Evolutionary conservation across 2,113 vertebrate genomes (phyloP).

Genomic region (Sylvicapra grimmia): DNA sequence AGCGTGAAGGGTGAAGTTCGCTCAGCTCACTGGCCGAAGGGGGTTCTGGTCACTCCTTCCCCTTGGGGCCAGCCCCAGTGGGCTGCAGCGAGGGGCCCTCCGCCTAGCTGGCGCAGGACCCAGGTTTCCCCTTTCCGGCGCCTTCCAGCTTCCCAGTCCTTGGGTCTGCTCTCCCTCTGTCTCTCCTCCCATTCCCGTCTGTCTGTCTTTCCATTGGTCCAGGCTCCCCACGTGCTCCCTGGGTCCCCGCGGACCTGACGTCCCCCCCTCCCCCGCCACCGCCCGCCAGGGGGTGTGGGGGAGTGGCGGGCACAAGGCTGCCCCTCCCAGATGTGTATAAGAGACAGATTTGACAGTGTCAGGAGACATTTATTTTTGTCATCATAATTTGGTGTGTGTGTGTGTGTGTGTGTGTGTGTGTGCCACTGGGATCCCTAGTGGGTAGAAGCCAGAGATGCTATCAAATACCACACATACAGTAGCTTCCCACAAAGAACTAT

Average conservation of each 20-base stretch:
- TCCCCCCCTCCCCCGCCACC: neutral
- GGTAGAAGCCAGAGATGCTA: neutral
- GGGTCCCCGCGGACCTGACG: neutral
- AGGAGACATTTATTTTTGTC: neutral
- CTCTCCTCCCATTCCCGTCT: constrained; percentile 10
- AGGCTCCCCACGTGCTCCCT: constrained; percentile 42
- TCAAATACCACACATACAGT: rapidly evolving
- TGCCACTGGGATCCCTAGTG: neutral
- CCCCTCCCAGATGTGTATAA: too few species aligned
- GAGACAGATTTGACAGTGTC: neutral
- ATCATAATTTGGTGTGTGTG: neutral
- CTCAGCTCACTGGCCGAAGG: neutral
- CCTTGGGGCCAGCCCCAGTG: neutral
- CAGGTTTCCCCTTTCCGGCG: neutral
- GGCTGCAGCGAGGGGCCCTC: neutral
- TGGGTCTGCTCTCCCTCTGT: neutral
- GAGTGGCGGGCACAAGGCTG: neutral
- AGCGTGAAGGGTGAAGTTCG: neutral
- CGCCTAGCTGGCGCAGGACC: neutral
- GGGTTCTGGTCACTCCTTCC: neutral
- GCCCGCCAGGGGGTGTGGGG: neutral
- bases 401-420: too few species aligned
- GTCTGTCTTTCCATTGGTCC: constrained; percentile 53
- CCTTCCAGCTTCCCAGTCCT: neutral
- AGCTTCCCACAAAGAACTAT: neutral